These are phyloP conservation scores for Andrena bucephala DNA, from an alignment of 2,888 invertebrate species.

Conservation along the genomic window DNA sequence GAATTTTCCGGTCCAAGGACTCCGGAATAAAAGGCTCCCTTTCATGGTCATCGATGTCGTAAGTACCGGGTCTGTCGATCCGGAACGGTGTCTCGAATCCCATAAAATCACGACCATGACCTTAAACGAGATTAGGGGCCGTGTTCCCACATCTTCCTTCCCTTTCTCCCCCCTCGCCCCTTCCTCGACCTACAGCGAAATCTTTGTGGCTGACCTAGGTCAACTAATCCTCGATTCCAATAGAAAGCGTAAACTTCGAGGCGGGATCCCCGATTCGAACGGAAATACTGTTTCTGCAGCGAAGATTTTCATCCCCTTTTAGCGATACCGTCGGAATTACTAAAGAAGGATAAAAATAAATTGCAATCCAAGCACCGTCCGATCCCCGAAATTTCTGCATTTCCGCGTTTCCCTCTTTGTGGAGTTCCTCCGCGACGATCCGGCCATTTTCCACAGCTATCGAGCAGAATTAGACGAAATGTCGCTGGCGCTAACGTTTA, in stretches of 20 bases:
- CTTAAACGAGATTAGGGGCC: conserved; percentile 65
- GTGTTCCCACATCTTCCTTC: conserved; percentile 42
- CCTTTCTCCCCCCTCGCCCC: conserved; percentile 35
- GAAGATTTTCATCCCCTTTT: not conserved
- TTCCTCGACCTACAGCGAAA: conserved; percentile 18
- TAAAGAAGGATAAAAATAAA: not conserved
- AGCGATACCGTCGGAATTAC: not conserved
- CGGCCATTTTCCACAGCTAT: conserved; percentile 25
- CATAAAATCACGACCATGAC: conserved; percentile 69
- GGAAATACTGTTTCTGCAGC: not conserved
- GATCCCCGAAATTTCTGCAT: not conserved
- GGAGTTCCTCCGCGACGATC: conserved; percentile 1
- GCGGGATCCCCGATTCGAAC: not conserved
- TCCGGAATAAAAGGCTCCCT: conserved; percentile 43
- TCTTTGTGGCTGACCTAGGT: conserved; percentile 57
- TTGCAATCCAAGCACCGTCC: not conserved
- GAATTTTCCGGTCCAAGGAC: conserved; percentile 45
- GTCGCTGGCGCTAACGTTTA: conserved; percentile 29
- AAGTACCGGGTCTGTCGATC: conserved; percentile 53
- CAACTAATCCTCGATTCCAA: conserved; percentile 42
- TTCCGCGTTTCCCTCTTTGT: not conserved
- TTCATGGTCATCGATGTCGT: conserved; percentile 52
- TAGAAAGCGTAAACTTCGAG: not conserved
- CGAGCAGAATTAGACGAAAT: conserved; percentile 36
- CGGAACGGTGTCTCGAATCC: conserved; percentile 45